Percentiles rank a stretch among this genome's conserved stretches.
These are phyloP conservation scores for Leptopterna dolabrata DNA, from an alignment of 2,888 invertebrate species.

Conservation along the genomic window DNA sequence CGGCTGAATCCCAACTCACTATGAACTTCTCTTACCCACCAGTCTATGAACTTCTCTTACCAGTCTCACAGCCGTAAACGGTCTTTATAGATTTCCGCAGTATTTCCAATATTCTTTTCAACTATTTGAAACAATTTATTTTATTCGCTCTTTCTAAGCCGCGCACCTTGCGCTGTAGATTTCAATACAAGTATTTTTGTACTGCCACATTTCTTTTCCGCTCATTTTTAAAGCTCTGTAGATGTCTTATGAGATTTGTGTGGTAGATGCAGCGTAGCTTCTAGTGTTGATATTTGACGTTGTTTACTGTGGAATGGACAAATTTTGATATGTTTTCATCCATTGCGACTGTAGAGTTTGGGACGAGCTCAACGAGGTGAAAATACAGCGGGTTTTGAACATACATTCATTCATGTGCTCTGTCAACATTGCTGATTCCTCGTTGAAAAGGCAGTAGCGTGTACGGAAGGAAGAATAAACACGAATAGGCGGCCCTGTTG, in stretches of 20 bases:
- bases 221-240: not conserved
- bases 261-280: not conserved
- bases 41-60: too few species aligned
- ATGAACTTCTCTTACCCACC: not conserved
- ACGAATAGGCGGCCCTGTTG: not conserved
- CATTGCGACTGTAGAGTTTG: too few species aligned
- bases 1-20: not conserved
- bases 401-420: not conserved
- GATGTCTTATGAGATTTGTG: not conserved
- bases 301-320: not conserved
- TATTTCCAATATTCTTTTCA: not conserved
- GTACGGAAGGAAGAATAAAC: not conserved
- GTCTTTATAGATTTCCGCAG: conserved; percentile 3
- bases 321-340: not conserved
- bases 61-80: not conserved
- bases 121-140: not conserved
- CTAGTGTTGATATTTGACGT: not conserved
- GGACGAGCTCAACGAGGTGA: too few species aligned
- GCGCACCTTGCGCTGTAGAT: not conserved
- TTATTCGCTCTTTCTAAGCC: not conserved
- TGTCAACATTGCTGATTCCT: not conserved
- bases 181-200: not conserved
- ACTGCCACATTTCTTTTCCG: not conserved
- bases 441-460: not conserved
- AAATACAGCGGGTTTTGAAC: not conserved